A percentile compares a stretch with the other conserved stretches of the same genome.
Conservation (phyloP, 2,113 vertebrate genomes). For the Aix galericulata region DNA sequence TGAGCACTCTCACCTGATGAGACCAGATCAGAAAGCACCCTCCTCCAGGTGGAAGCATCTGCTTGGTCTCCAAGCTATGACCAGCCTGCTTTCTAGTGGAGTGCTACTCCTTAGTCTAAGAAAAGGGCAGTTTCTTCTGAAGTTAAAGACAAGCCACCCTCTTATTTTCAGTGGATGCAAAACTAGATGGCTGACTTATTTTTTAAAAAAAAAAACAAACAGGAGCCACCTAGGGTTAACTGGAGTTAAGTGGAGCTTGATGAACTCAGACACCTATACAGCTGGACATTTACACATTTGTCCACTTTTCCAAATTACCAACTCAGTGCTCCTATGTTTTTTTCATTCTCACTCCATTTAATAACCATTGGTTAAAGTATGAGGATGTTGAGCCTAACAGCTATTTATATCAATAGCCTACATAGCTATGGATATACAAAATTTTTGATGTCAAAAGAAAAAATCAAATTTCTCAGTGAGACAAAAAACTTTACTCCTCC, state of each 20-base stretch:
- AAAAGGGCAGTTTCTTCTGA: background rate
- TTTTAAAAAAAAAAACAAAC: background rate
- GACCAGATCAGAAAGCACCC: background rate
- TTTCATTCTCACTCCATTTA: background rate
- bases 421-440: background rate
- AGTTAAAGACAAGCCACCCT: background rate
- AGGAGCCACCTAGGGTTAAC: background rate
- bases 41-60: background rate
- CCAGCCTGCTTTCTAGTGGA: background rate
- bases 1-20: background rate
- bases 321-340: background rate
- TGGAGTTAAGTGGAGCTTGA: background rate
- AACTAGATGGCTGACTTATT: background rate
- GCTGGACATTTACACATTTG: background rate
- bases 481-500: background rate
- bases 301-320: background rate
- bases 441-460: background rate
- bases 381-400: background rate
- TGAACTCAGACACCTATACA: background rate
- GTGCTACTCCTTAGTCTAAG: background rate
- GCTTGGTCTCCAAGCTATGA: background rate
- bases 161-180: background rate
- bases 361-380: background rate
- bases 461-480: background rate
- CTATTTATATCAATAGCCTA: background rate